Evolutionary conservation across 2,888 invertebrate genomes (phyloP), one percentile per base, ranked within the genome.

Genomic region (Pharmacophagus antenor): DNA sequence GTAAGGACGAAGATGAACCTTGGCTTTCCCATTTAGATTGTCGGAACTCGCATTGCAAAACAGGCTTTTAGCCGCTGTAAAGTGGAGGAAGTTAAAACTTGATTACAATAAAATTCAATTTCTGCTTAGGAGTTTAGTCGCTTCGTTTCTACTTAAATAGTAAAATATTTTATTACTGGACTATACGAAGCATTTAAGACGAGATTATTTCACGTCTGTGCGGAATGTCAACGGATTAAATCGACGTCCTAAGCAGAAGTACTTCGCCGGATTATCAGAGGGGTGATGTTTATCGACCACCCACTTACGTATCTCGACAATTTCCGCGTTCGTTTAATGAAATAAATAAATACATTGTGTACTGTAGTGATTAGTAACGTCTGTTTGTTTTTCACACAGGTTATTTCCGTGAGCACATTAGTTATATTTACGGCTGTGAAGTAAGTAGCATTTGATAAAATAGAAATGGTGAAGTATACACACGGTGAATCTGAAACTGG

Each of bases 281-380:
- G 46, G 58, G 51, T 27, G 61, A 61, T 52, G 27, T 18, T 56
- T 52, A 61, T 67, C 74, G 86, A 81, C 89, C 89, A 88, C 88
- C 88, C 88, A 88, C 84, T 85, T 74, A 58, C 78, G 67, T 66
- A 62, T 67, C 69, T 65, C 73, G 78, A 79, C 76, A 75, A 77
- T 82, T 83, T 85, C 85, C 80, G 77, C 74, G 77, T 81, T 78
- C 74, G 65, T 71, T 74, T 71, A 70, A 75, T 75, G 82, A 84
- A 85, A 87, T 85, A 89, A 89, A 89, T 88, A 88, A 80, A 83
- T 77, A 68, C 76, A 82, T 82, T 88, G 89, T 90, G 70, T 88
- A 72, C 76, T 80, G 79, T 86, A 83, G 87, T 87, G 79, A 87
- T 89, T 89, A 88, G 84, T 73, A 63, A 74, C 73, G 78, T 78